A percentile compares a stretch with the other conserved stretches of the same genome.
These are phyloP conservation scores for Meloe dianella DNA, from an alignment of 2,888 invertebrate species.

Conservation along the genomic window DNA sequence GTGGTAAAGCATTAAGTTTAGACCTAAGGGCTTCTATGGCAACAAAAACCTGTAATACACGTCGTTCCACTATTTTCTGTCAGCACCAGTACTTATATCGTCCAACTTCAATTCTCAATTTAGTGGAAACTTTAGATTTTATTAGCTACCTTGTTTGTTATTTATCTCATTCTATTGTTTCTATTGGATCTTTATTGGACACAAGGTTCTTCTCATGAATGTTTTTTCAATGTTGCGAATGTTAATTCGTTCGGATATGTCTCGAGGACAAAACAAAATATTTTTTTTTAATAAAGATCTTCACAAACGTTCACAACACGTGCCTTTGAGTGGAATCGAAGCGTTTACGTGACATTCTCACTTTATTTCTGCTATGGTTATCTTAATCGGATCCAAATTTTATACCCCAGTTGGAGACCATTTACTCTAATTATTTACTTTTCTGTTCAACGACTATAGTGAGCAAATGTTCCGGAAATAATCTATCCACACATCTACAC, in stretches of 20 bases:
- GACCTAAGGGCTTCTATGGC: constrained; percentile 18
- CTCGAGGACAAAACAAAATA: neutral
- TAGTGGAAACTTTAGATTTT: constrained; percentile 50
- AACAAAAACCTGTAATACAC: constrained; percentile 35
- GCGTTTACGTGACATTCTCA: constrained; percentile 11
- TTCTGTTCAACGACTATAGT: constrained; percentile 24
- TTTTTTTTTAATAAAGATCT: neutral
- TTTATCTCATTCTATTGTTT: constrained; percentile 38
- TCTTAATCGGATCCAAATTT: constrained; percentile 14
- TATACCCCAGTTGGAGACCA: neutral
- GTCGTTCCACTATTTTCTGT: constrained; percentile 34
- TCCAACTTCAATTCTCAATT: constrained; percentile 41
- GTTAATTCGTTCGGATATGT: too few species aligned
- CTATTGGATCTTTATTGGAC: constrained; percentile 36
- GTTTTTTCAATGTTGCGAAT: constrained; percentile 14
- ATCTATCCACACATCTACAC: constrained; percentile 12
- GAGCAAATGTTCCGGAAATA: constrained; percentile 33
- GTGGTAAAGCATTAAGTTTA: neutral
- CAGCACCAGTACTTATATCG: constrained; percentile 38
- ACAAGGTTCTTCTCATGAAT: neutral
- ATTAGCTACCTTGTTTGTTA: constrained; percentile 37
- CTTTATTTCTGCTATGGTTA: constrained; percentile 18
- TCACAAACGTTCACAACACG: neutral
- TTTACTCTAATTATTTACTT: constrained; percentile 31
- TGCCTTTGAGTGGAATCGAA: neutral